Conservation (phyloP, 2,113 vertebrate genomes). For the Recurvirostra avosetta region DNA sequence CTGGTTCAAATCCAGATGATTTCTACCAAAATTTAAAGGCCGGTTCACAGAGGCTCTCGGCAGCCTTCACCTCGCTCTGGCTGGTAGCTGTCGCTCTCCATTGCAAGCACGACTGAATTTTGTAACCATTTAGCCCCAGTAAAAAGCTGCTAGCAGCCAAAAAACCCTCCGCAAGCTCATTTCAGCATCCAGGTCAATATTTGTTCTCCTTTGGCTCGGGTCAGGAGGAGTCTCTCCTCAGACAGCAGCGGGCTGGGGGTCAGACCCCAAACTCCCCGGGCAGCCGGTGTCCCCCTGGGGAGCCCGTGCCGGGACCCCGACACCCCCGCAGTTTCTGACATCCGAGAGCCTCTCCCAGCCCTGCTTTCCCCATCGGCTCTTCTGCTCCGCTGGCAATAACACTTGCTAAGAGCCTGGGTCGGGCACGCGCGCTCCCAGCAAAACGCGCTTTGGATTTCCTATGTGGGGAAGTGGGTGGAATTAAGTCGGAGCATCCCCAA, state of each 20-base stretch:
- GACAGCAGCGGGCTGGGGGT: neutral
- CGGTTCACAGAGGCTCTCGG: neutral
- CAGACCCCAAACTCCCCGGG: neutral
- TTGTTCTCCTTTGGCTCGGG: neutral
- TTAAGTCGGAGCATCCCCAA: neutral
- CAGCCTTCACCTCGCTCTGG: neutral
- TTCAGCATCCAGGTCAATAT: neutral
- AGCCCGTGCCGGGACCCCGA: neutral
- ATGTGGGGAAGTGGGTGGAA: fast-evolving
- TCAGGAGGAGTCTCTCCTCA: neutral
- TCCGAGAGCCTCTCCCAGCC: neutral
- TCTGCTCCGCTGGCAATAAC: neutral
- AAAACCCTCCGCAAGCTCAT: neutral
- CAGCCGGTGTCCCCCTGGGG: neutral
- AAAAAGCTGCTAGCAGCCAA: neutral
- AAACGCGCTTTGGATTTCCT: neutral
- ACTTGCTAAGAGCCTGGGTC: fast-evolving
- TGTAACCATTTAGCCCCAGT: neutral
- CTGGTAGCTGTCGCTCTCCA: neutral
- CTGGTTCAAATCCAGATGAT: neutral
- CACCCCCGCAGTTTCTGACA: fast-evolving
- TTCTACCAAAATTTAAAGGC: neutral
- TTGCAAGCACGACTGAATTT: neutral
- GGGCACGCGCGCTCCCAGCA: neutral
- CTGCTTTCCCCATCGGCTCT: neutral